Percentiles rank a stretch among this genome's conserved stretches.
phyloP scores from a whole-genome alignment of 2,888 invertebrate genomes.

The Dynastes tityus region DNA sequence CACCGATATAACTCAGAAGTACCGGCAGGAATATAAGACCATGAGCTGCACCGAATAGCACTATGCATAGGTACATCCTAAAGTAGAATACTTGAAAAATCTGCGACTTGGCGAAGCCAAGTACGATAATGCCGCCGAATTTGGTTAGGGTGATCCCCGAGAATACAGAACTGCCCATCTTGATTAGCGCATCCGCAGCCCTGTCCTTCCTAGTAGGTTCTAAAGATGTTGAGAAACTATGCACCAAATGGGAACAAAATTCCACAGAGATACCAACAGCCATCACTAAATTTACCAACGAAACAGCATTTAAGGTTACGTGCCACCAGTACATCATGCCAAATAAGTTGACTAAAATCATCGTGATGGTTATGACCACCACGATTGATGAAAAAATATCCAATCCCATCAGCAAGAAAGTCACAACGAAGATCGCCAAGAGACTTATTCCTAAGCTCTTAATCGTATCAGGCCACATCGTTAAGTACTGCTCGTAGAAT shows the following conservation, averaged over 20 bases:
- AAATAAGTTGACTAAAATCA: slow-evolving; percentile 94
- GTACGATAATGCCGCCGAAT: slow-evolving; percentile 96
- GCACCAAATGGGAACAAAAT: slow-evolving; percentile 97
- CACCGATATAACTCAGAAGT: slow-evolving; percentile 96
- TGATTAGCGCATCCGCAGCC: slow-evolving; percentile 87
- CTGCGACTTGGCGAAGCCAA: slow-evolving; percentile 98
- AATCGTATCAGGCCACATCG: slow-evolving; percentile 93
- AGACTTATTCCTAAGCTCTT: slow-evolving; percentile 91
- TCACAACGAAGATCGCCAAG: slow-evolving; percentile 94
- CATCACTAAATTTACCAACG: slow-evolving; percentile 97
- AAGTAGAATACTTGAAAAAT: slow-evolving; percentile 83
- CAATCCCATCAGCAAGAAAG: slow-evolving; percentile 93
- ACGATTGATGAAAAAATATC: slow-evolving; percentile 93
- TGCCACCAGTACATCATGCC: slow-evolving; percentile 98
- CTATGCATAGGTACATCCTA: slow-evolving; percentile 91
- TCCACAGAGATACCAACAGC: slow-evolving; percentile 98
- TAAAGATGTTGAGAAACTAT: slow-evolving; percentile 89
- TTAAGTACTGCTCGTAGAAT: slow-evolving; percentile 98
- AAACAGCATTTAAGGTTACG: slow-evolving; percentile 96
- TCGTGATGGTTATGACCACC: slow-evolving; percentile 90
- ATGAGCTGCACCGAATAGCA: slow-evolving; percentile 96
- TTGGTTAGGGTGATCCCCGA: slow-evolving; percentile 99
- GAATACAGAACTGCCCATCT: slow-evolving; percentile 92
- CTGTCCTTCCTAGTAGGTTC: slow-evolving; percentile 81
- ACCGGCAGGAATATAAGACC: slow-evolving; percentile 98